Base-by-base conservation (phyloP, 2,888 invertebrate genomes). In the Linnaemya tessellans region DNA sequence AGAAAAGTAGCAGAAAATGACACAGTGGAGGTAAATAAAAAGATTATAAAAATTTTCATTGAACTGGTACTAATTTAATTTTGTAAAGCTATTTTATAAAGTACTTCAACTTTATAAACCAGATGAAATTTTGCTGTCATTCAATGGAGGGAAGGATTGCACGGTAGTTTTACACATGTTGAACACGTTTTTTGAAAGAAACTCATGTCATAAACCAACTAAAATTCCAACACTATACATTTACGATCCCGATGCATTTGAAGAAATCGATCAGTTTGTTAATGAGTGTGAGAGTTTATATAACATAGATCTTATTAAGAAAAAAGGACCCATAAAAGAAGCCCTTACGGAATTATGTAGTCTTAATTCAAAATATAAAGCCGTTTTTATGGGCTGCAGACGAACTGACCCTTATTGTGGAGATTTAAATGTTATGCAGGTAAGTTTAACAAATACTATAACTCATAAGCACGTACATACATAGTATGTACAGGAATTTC, bases 101-200 rank as follows among this genome's bases (percentile, higher is more conserved):
- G 95, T 95, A 84, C 94, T 96, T 88, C 91, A 93, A 62, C 90
- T 93, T 68, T 97, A 95, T 91, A 93, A 94, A n/a, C 91, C 95
- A 22, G 94, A 96, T 75, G 96, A 97, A 92, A 93, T 98, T 18
- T 97, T 98, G 89, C 91, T 99, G 41, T 97, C 98, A 35, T 99
- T 99, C 92, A 99, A 99, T 91, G 99, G 99, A 4, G 99, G 99
- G 1, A 99, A 99, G 93, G 99, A 99, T 93, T 99, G 99, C 91
- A 99, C 99, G 0, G 97, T 96, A 0, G 94, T 99, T 15, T 93
- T 99, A 49, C 96, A 97, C 91, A 92, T 98, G 86, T 92, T 93
- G 15, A 88, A 89, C 70, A 88, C 87, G 13, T 91, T 89, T 80
- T 89, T 89, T 10, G 79, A 81, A 62, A 93, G 87, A 89, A 92